Base-by-base conservation (phyloP, 2,888 invertebrate species). In the Malachius bipustulatus region DNA sequence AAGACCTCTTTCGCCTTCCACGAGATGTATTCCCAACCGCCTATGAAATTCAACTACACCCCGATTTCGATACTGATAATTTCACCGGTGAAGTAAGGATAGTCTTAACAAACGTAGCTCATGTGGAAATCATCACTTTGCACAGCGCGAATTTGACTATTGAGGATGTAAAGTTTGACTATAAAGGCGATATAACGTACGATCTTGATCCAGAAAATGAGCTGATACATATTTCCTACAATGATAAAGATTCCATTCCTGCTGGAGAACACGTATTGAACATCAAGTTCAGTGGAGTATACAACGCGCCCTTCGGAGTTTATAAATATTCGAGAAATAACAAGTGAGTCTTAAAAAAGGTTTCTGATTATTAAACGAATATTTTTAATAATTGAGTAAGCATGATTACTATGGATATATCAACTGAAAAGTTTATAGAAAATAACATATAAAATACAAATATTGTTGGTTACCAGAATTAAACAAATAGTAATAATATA, bases 281-380 rank as follows among this genome's bases (percentile, higher is more conserved):
- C 32, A 65, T 83, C 32, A 58, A 69, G 28, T 85, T 76, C 49
- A 59, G 58, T 39, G 83, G 83, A 1, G 65, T 63, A 37, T 62
- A 79, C n/a, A 19, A 6, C 24, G n/a, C 6, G 6, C 24, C 24
- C 6, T 19, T 19, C n/a, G 24, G 24, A n/a, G 24, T 19, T 8
- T 19, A 19, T n/a, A 19, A 6, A n/a, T 19, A 19, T 19, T 8
- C 6, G n/a, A n/a, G n/a, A 19, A n/a, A 19, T n/a, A 19, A 19
- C n/a, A n/a, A 8, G 24, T 19, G n/a, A 19, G 24, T 19, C 6
- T 19, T 19, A 8, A n/a, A n/a, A n/a, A n/a, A n/a, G n/a, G n/a
- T n/a, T n/a, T n/a, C n/a, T n/a, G n/a, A n/a, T n/a, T n/a, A n/a
- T n/a, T n/a, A n/a, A n/a, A n/a, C n/a, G n/a, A n/a, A n/a, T n/a